Evolutionary conservation across 1,140 invertebrate species (phyloP).

Genomic region (Macrostomum lignano): DNA sequence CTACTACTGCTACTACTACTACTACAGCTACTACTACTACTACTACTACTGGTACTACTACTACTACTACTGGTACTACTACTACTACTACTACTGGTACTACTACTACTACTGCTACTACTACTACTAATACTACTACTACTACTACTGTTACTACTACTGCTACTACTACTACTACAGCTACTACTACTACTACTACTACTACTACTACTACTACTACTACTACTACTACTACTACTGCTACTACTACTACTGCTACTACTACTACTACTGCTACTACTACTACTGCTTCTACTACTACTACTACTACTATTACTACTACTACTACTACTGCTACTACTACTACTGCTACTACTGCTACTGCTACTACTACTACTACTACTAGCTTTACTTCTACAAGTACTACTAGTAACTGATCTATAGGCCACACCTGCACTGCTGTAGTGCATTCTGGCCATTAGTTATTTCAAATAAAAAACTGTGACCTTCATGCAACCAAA

Average conservation of each 20-base stretch:
- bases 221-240: slow-evolving; percentile 6
- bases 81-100: slow-evolving; percentile 4
- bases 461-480: too few species aligned
- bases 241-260: slow-evolving; percentile 6
- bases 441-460: too few species aligned
- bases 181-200: slow-evolving; percentile 5
- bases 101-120: slow-evolving; percentile 5
- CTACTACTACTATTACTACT: slow-evolving; percentile 5
- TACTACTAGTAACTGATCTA: too few species aligned
- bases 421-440: too few species aligned
- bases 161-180: too few species aligned
- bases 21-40: slow-evolving; percentile 5
- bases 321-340: slow-evolving; percentile 2
- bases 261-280: slow-evolving; percentile 6
- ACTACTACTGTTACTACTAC: background rate
- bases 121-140: too few species aligned
- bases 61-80: slow-evolving; percentile 5
- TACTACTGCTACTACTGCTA: slow-evolving; percentile 5
- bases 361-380: slow-evolving; percentile 5
- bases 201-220: slow-evolving; percentile 6
- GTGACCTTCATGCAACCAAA: too few species aligned
- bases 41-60: background rate
- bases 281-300: too few species aligned
- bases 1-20: slow-evolving; percentile 6
- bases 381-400: too few species aligned